Evolutionary conservation across 2,888 invertebrate genomes (phyloP).

Genomic region (Darwinula stevensoni): DNA sequence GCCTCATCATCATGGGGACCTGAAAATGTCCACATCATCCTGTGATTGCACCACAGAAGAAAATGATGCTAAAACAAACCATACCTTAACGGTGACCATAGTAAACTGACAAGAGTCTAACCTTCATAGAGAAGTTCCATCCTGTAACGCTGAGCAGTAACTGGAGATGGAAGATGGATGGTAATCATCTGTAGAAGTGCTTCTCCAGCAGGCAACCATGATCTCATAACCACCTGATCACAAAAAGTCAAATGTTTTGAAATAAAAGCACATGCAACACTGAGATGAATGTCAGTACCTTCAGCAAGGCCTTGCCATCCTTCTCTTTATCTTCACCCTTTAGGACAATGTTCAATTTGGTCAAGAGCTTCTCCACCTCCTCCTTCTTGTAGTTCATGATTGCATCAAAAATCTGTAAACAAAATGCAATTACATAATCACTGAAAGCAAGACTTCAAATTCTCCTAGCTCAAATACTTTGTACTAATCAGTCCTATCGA

Average conservation of each 20-base stretch:
- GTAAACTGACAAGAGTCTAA: too few relatives aligned
- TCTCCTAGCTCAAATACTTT: too few relatives aligned
- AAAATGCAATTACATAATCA: too few relatives aligned
- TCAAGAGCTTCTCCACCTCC: constrained; percentile 54
- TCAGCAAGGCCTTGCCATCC: constrained; percentile 80
- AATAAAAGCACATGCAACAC: not conserved
- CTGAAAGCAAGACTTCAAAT: too few relatives aligned
- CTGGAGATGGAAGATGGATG: constrained; percentile 95
- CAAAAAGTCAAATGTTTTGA: not conserved
- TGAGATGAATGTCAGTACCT: constrained; percentile 22
- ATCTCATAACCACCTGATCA: constrained; percentile 66
- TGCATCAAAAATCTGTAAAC: constrained; percentile 30
- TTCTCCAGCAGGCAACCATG: constrained; percentile 98
- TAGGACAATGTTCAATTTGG: constrained; percentile 68
- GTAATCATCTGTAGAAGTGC: constrained; percentile 99
- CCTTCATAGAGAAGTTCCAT: constrained; percentile 98
- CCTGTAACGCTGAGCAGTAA: constrained; percentile 93
- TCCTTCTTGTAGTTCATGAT: constrained; percentile 89
- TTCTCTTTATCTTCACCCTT: constrained; percentile 86
- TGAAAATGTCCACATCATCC: too few relatives aligned
- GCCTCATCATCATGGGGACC: constrained; percentile 82
- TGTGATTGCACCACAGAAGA: not conserved
- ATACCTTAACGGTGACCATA: too few relatives aligned
- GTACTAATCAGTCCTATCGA: constrained; percentile 2
- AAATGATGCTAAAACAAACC: too few relatives aligned